Evolutionary conservation across 2,888 invertebrate species (phyloP).

Genomic region (Myathropa florea): DNA sequence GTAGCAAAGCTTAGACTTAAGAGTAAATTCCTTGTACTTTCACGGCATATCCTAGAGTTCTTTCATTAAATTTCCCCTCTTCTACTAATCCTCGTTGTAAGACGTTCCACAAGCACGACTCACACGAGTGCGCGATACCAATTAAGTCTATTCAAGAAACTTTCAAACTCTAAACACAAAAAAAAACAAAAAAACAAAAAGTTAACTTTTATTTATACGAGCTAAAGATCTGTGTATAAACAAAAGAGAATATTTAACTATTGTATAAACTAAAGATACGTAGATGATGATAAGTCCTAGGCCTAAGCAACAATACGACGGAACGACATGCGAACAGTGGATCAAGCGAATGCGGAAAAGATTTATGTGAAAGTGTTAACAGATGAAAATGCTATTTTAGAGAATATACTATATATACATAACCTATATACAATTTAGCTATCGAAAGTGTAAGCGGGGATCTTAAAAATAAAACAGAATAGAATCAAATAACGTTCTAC

Average conservation of each 20-base stretch:
- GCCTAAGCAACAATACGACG: background rate
- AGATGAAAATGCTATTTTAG: constrained; percentile 56
- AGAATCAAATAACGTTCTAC: constrained; percentile 40
- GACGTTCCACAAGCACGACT: background rate
- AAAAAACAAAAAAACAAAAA: constrained; percentile 9
- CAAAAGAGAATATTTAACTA: constrained; percentile 5
- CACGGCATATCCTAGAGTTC: constrained; percentile 56
- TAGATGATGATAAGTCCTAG: constrained; percentile 20
- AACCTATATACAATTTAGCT: constrained; percentile 39
- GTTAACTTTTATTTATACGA: constrained; percentile 35
- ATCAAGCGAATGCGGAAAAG: constrained; percentile 35
- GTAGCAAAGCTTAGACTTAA: background rate
- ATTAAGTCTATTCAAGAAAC: constrained; percentile 12
- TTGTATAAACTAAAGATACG: constrained; percentile 13
- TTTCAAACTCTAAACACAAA: constrained; percentile 13
- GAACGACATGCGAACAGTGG: constrained; percentile 46
- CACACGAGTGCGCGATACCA: background rate
- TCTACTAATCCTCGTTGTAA: background rate
- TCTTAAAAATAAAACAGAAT: constrained; percentile 38
- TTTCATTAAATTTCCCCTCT: constrained; percentile 1
- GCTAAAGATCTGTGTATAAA: constrained; percentile 44
- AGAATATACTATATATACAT: constrained; percentile 20
- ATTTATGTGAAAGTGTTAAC: constrained; percentile 37
- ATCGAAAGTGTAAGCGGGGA: constrained; percentile 10
- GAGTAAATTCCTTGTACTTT: constrained; percentile 28